Percentiles rank a stretch among this genome's conserved stretches.
Conservation (phyloP, 2,888 invertebrate genomes). For the Anagyrus pseudococci region DNA sequence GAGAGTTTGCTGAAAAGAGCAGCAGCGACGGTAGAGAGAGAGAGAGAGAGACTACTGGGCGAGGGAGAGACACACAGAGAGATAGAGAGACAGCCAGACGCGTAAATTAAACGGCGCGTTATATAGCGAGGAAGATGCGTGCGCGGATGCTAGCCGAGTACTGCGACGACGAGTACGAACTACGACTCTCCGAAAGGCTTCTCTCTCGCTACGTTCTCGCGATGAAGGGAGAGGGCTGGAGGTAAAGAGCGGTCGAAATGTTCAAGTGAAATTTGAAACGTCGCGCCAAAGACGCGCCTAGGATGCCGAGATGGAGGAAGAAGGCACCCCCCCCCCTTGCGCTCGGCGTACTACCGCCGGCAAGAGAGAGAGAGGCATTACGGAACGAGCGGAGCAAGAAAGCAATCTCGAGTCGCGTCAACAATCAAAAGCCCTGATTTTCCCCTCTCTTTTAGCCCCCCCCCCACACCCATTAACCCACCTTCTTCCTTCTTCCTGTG, state of each 20-base stretch:
- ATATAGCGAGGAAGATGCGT: slow-evolving; percentile 2
- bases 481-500: no score
- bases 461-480: no score
- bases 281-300: slow-evolving; percentile 10
- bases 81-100: slow-evolving; percentile 3
- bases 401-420: slow-evolving; percentile 30
- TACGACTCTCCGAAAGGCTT: not conserved
- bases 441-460: no score
- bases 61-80: not conserved
- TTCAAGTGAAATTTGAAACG: slow-evolving; percentile 20
- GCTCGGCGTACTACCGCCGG: no score
- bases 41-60: not conserved
- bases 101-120: slow-evolving; percentile 36
- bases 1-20: slow-evolving; percentile 4
- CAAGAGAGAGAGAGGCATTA: no score
- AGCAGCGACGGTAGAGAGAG: not conserved
- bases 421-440: slow-evolving; percentile 25
- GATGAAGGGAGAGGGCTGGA: not conserved
- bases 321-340: slow-evolving; percentile 1
- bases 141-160: no score
- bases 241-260: slow-evolving; percentile 6
- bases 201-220: no score
- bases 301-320: slow-evolving; percentile 13
- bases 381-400: no score
- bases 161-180: not conserved